phyloP scores from a whole-genome alignment of 2,888 invertebrate genomes.

The Selenia dentaria region DNA sequence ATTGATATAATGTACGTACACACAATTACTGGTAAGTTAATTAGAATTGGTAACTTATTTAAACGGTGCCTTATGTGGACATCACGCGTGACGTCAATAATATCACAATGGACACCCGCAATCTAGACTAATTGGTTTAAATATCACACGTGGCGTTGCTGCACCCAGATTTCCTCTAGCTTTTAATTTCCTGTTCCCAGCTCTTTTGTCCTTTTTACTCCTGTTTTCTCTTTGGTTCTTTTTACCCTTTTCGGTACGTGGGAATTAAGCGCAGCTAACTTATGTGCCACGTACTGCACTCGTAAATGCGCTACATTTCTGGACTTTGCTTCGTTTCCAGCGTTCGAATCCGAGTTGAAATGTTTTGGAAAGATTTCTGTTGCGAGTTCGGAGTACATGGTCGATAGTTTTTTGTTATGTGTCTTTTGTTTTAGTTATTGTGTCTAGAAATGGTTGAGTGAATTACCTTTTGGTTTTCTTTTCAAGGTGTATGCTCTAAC shows the following conservation, averaged over 20 bases:
- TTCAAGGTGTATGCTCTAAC: too few relatives aligned
- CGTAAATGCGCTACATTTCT: background rate
- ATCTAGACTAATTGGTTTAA: constrained; percentile 11
- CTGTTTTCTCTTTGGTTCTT: background rate
- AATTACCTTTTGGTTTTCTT: too few relatives aligned
- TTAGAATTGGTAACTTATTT: too few relatives aligned
- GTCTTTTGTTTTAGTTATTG: too few relatives aligned
- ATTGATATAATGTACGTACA: too few relatives aligned
- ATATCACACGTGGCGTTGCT: constrained; percentile 2
- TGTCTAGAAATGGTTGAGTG: too few relatives aligned
- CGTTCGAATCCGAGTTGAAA: background rate
- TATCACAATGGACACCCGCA: constrained; percentile 3
- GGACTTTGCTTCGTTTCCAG: background rate
- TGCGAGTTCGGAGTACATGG: too few relatives aligned
- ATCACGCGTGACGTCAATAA: too few relatives aligned
- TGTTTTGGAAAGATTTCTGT: background rate
- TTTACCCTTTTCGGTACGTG: constrained; percentile 1
- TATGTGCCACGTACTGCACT: background rate
- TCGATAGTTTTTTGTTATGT: too few relatives aligned
- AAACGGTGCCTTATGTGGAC: too few relatives aligned
- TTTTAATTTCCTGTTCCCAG: constrained; percentile 19
- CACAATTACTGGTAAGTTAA: too few relatives aligned
- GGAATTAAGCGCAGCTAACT: constrained; percentile 3
- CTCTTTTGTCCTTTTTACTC: constrained; percentile 11
- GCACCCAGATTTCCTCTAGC: constrained; percentile 11